Evolutionary conservation across 2,888 invertebrate species (phyloP), one percentile per base, ranked within the genome.

Genomic region (Sceliomorpha sp.): DNA sequence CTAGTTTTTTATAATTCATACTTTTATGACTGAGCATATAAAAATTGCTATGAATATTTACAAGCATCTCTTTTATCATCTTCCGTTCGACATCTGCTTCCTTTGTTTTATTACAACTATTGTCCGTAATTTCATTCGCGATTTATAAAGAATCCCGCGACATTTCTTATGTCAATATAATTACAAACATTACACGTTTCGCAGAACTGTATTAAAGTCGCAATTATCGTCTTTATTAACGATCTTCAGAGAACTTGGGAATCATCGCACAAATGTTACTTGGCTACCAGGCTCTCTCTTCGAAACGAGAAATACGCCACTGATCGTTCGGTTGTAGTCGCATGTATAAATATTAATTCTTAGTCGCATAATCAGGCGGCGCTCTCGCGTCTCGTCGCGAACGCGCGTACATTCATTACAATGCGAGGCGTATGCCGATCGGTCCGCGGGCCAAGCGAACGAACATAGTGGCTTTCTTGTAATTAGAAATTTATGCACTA

Each of bases 401-500:
- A 66, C 44, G 37, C 62, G 53, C 47, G 48, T 58, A 42, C 50
- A 53, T 58, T 50, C 47, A 48, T 71, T 53, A 67, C 63, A 67
- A 58, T 42, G 36, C 29, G 40, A 64, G 44, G 48, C 51, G 58
- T 26, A 48, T 39, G 51, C 48, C 64, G 58, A 59, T 44, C 47
- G 53, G 12, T 51, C 24, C 45, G 34, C n/a, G 67, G 63, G 48
- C 56, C 48, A 45, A 48, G 40, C 62, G 67, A 64, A 53, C 70
- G 62, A 68, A 55, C 77, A 59, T 56, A 72, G 72, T 79, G 73
- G 74, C 78, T 77, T 79, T 74, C 86, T 85, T 86, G 86, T 86
- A 86, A 86, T 86, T 86, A 86, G 81, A 86, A 86, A 86, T 86
- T 86, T 86, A 86, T 86, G 84, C 83, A 86, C 86, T 86, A 85